Evolutionary conservation across 37 sponge, comb jelly and placozoan species (phyloP), one percentile per base, ranked within the genome.

Genomic region (Ianthella basta): DNA sequence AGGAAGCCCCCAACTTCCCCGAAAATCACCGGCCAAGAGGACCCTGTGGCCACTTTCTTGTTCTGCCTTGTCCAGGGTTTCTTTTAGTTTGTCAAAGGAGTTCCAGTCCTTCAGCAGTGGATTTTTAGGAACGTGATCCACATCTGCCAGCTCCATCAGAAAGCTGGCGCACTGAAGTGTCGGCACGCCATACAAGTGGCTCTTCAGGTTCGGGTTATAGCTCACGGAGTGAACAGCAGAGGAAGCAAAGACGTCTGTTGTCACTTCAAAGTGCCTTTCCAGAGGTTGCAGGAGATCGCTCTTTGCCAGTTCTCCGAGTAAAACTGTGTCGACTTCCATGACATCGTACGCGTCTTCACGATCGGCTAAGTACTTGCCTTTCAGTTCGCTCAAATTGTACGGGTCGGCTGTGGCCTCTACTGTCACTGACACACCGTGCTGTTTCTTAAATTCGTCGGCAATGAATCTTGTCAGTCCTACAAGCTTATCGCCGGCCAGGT

Each of bases 281-380:
- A 83, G 60, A 4, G 83, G 70, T 32, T 68, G 72, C 54, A 83
- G 34, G 15, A 53, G 30, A 13, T 19, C 59, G 5, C 30, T 39
- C 50, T 86, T 38, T 1, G 60, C 86, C 15, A 86, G 10, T 50
- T 86, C 80, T 78, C 68, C 80, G 19, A 86, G 34, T n/a, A 86
- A 55, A 41, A 86, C n/a, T 14, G 86, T 86, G 66, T 86, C 86
- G 19, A 86, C 27, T 78, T 86, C 86, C 64, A 79, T 61, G 23
- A 86, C 39, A 32, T 86, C 79, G 63, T 60, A 78, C 21, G 80
- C 86, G 14, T 78, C 27, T 50, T 56, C 61, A 25, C 37, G 63
- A 29, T 60, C 13, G 13, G 73, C 13, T 10, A 79, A 40, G 23
- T 53, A 50, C 12, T 20, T 54, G 4, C n/a, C 18, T 21, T 1